Percentiles rank a stretch among this genome's conserved stretches.
These are phyloP conservation scores for Yponomeuta sedellus DNA, from an alignment of 2,888 invertebrate genomes.

Conservation along the genomic window DNA sequence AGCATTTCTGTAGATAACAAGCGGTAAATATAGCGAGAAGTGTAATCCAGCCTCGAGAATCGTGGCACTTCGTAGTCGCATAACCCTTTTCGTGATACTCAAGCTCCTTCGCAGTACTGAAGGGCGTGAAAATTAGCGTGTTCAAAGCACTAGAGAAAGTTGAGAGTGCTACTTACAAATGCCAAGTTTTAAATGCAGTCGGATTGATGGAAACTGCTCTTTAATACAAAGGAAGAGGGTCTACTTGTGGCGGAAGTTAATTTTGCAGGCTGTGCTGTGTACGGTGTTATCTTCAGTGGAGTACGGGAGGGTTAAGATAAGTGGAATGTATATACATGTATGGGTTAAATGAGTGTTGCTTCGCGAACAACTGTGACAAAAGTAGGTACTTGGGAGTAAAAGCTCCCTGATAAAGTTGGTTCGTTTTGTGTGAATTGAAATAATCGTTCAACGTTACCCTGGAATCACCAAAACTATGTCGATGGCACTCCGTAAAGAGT, in stretches of 20 bases:
- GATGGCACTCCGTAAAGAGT: too few species aligned
- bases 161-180: constrained; percentile 40
- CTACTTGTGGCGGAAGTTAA: background rate
- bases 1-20: too few species aligned
- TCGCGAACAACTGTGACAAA: background rate
- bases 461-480: too few species aligned
- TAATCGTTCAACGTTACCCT: too few species aligned
- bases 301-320: constrained; percentile 9
- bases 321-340: background rate
- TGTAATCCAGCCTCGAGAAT: too few species aligned
- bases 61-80: background rate
- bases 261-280: background rate
- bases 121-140: constrained; percentile 45
- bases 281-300: constrained; percentile 7
- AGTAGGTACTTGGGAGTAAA: too few species aligned
- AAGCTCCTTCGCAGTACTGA: constrained; percentile 19
- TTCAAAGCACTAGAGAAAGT: constrained; percentile 41
- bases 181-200: background rate
- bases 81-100: background rate
- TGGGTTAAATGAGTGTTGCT: constrained; percentile 2
- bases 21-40: too few species aligned
- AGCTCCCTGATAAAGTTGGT: too few species aligned
- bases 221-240: background rate
- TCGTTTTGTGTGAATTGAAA: too few species aligned
- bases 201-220: background rate